phyloP scores from a whole-genome alignment of 1,140 invertebrate genomes.

The Aphaenogaster ashmeadi region DNA sequence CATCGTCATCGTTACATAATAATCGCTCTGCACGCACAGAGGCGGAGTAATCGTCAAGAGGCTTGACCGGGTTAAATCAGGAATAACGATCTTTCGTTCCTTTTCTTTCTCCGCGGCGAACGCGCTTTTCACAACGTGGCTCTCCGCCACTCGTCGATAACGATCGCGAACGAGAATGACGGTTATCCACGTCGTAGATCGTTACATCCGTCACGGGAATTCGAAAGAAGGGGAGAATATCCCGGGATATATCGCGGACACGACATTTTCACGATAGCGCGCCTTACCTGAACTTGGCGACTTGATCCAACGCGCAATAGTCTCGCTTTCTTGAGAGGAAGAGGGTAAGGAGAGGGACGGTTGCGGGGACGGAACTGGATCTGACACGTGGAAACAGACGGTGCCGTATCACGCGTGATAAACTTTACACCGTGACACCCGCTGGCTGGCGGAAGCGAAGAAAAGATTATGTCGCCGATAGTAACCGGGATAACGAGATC shows the following conservation, averaged over 20 bases:
- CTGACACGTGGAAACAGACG: conserved; percentile 10
- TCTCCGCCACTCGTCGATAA: conserved; percentile 11
- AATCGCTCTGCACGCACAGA: conserved; percentile 21
- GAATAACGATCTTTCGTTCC: conserved; percentile 8
- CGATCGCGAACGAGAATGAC: neutral
- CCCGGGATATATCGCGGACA: neutral
- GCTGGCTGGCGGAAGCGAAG: neutral
- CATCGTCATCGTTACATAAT: conserved; percentile 16
- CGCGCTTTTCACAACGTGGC: conserved; percentile 1
- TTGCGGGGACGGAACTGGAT: neutral
- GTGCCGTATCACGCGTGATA: conserved; percentile 20
- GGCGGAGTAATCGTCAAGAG: neutral
- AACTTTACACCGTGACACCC: conserved; percentile 30
- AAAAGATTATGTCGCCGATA: conserved; percentile 48
- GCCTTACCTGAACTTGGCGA: conserved; percentile 15
- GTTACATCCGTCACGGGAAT: conserved; percentile 25
- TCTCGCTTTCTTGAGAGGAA: neutral
- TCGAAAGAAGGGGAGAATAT: neutral
- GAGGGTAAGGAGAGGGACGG: neutral
- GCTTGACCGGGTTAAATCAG: conserved; percentile 22
- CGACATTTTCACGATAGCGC: neutral
- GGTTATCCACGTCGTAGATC: conserved; percentile 15
- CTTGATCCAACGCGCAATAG: conserved; percentile 5
- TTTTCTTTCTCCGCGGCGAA: neutral
- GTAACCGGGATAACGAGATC: conserved; percentile 51